phyloP scores from a whole-genome alignment of 2,888 invertebrate genomes.

The Cephus pulcher region DNA sequence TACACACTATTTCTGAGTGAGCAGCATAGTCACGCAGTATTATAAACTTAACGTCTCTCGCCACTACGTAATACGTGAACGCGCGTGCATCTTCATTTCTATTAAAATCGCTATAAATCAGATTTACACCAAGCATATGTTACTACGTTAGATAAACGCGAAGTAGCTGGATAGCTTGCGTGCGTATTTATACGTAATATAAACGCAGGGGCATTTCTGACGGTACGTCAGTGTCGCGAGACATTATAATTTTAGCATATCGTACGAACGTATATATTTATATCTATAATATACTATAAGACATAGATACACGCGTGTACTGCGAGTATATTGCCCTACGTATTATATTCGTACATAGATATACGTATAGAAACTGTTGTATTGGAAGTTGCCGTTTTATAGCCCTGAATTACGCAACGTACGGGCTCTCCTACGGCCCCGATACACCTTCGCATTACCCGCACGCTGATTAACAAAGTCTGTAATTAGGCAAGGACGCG shows the following conservation, averaged over 20 bases:
- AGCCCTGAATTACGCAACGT: constrained; percentile 27
- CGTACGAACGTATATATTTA: constrained; percentile 18
- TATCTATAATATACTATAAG: not conserved
- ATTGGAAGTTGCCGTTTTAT: constrained; percentile 18
- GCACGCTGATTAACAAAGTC: constrained; percentile 25
- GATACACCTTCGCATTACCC: constrained; percentile 13
- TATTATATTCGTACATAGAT: constrained; percentile 19
- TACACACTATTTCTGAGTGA: not conserved
- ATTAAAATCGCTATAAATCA: constrained; percentile 59
- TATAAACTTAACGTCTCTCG: not conserved
- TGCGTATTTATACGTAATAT: constrained; percentile 10
- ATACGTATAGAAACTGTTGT: constrained; percentile 4
- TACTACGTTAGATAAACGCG: constrained; percentile 17
- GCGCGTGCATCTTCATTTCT: constrained; percentile 47
- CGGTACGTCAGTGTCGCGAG: constrained; percentile 53
- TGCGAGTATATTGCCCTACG: constrained; percentile 14
- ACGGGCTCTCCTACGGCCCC: constrained; percentile 12
- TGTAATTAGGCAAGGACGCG: constrained; percentile 22
- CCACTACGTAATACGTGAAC: constrained; percentile 35
- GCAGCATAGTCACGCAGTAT: constrained; percentile 3
- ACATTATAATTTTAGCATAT: constrained; percentile 57
- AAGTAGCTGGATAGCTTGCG: constrained; percentile 13
- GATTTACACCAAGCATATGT: constrained; percentile 41
- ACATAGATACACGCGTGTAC: not conserved
- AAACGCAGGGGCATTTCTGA: constrained; percentile 45